phyloP scores from a whole-genome alignment of 2,888 invertebrate genomes.

The Chrysolina haemoptera region DNA sequence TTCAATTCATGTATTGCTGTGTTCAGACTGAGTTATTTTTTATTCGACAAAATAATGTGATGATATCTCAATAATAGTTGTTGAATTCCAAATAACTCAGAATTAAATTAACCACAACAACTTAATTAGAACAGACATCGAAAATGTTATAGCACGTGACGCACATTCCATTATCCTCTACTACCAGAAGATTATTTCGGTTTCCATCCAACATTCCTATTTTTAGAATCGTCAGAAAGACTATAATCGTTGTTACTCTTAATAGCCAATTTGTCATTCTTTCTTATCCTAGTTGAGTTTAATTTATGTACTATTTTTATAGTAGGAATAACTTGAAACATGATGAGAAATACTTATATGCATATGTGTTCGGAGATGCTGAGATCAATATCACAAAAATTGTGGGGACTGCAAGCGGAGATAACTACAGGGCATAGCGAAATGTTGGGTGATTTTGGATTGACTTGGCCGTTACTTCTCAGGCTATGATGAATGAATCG shows the following conservation, averaged over 20 bases:
- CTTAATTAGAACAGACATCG: conserved; percentile 1
- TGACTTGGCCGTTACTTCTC: too few species aligned
- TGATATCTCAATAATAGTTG: not conserved
- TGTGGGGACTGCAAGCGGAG: too few species aligned
- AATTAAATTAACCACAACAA: not conserved
- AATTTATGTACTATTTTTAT: conserved; percentile 46
- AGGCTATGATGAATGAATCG: too few species aligned
- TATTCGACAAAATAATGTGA: too few species aligned
- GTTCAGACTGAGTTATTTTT: too few species aligned
- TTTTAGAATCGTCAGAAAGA: conserved; percentile 34
- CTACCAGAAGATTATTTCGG: conserved; percentile 29
- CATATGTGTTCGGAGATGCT: too few species aligned
- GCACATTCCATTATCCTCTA: conserved; percentile 25
- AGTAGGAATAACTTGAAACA: conserved; percentile 27
- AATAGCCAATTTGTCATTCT: conserved; percentile 46
- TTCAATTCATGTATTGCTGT: too few species aligned
- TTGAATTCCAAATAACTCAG: not conserved
- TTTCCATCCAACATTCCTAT: conserved; percentile 30
- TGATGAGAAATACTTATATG: conserved; percentile 31
- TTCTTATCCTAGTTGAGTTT: conserved; percentile 43
- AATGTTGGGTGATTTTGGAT: too few species aligned
- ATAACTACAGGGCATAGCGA: too few species aligned
- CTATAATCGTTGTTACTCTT: conserved; percentile 38
- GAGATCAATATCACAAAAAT: too few species aligned
- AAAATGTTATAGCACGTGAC: conserved; percentile 17